Evolutionary conservation across 2,888 invertebrate genomes (phyloP), one percentile per base, ranked within the genome.

Genomic region (Tillus elongatus): DNA sequence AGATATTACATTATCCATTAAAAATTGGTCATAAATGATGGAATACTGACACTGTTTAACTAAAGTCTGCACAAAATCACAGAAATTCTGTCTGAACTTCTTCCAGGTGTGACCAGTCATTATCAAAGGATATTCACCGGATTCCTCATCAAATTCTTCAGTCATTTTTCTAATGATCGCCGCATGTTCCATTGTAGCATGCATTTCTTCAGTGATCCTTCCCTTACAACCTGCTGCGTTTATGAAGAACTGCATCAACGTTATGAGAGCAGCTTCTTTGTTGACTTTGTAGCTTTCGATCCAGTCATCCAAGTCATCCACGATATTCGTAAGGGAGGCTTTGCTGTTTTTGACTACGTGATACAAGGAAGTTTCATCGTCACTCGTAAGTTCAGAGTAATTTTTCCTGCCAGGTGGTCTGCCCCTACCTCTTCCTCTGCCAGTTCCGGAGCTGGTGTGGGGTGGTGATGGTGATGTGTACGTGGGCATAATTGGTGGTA

Each of bases 301-400:
- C 98, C 98, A 99, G 61, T 95, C 91, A n/a, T n/a, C n/a, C n/a
- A n/a, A n/a, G n/a, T n/a, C n/a, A 66, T 99, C 97, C 8, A 97
- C 93, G 46, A 95, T 84, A 58, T 80, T 83, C 48, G 85, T 84
- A 36, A 90, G 75, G 2, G 87, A 80, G 35, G 79, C 76, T 55
- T 85, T 83, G 40, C 89, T 90, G 57, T 83, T 84, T 39, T 82
- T 74, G 30, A 92, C 80, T 42, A 87, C 80, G 53, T 77, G 82
- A 64, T 90, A 92, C 3, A 92, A 73, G 51, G 85, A 86, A 53
- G 79, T 77, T 57, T 90, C 89, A 61, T 90, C 89, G 52, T 85
- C 86, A 1, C 75, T 74, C 4, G 39, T 41, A 36, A 46, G 43
- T 52, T 53, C 74, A 54, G 37, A 69, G 62, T 49, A 72, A 64